Base-by-base conservation (phyloP, 2,888 invertebrate genomes). In the Melieria omissa region DNA sequence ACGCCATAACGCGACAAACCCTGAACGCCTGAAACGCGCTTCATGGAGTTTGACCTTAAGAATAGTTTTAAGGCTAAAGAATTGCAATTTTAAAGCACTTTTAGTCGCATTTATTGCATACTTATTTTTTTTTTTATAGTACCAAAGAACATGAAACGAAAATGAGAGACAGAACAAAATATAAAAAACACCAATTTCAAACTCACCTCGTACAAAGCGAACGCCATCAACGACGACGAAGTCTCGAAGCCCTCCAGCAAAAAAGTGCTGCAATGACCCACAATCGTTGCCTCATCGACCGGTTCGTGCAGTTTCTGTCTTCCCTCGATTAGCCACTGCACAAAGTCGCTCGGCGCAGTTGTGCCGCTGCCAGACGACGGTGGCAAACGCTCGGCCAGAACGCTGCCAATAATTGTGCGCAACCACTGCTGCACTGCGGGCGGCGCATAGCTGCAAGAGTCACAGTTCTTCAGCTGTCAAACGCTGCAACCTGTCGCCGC, bases 231-330 rank as follows among this genome's bases (percentile, higher is more conserved):
- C 12, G 79, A 76, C 9, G 84, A 82, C 10, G 83, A 83, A 10
- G 84, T 84, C 66, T 84, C 83, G 54, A 82, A 84, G 4, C 84
- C 83, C 72, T 84, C 83, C 10, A 84, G 60, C 7, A 84, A 61
- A 65, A 84, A 75, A 0, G 83, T 84, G 52, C 78, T 73, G 46
- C 81, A 81, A 66, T 83, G 84, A 0, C 83, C 83, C 5, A 79
- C 74, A n/a, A 78, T 80, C 12, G 16, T 72, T 1, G 45, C 61
- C 8, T 72, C 73, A 63, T 80, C 74, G 1, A 80, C 65, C 0
- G 78, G 71, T 57, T 78, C 78, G 4, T 78, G 74, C 3, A 71
- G 65, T 47, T 78, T 79, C 41, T 74, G 72, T 55, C 75, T 80
- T 7, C 77, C 79, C 9, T 78, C 79, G 9, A 78, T 72, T 0